Percentiles rank a stretch among this genome's conserved stretches.
phyloP scores from a whole-genome alignment of 2,113 vertebrate species.

The Melanocharis versteri region DNA sequence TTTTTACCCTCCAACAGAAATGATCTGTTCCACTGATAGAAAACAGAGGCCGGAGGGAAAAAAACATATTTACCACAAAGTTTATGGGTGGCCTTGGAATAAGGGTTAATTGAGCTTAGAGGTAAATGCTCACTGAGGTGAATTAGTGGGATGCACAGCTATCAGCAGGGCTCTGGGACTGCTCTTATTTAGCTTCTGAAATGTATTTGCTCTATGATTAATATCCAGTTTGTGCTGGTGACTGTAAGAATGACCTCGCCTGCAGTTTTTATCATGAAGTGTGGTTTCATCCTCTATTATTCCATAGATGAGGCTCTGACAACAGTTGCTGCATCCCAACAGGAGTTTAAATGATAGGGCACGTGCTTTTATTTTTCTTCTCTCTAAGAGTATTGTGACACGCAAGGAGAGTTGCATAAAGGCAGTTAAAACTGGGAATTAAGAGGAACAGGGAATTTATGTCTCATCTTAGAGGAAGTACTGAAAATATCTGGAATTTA shows the following conservation, averaged over 20 bases:
- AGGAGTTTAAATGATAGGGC: conserved; percentile 21
- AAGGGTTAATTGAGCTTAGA: conserved; percentile 79
- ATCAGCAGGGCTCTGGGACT: conserved; percentile 67
- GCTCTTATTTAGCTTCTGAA: conserved; percentile 68
- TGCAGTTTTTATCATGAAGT: conserved; percentile 56
- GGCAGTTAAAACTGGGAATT: neutral
- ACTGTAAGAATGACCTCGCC: conserved; percentile 48
- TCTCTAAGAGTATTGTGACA: conserved; percentile 7
- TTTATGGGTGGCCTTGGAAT: conserved; percentile 76
- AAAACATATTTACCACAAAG: conserved; percentile 66
- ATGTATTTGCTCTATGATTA: conserved; percentile 68
- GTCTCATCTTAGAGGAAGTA: conserved; percentile 6
- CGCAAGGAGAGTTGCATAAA: neutral
- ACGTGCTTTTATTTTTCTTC: conserved; percentile 4
- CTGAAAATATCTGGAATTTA: neutral
- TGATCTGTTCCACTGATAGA: conserved; percentile 67
- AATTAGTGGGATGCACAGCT: conserved; percentile 70
- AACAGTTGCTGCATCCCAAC: neutral
- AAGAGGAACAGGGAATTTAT: neutral
- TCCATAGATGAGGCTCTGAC: conserved; percentile 41
- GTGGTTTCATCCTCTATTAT: conserved; percentile 41
- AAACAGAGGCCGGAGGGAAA: conserved; percentile 49
- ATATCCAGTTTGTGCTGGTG: conserved; percentile 64
- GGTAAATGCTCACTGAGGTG: conserved; percentile 70
- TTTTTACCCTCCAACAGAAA: conserved; percentile 56